phyloP scores from a whole-genome alignment of 2,797 vertebrate genomes.

The Pseudotriccus pelzelni region DNA sequence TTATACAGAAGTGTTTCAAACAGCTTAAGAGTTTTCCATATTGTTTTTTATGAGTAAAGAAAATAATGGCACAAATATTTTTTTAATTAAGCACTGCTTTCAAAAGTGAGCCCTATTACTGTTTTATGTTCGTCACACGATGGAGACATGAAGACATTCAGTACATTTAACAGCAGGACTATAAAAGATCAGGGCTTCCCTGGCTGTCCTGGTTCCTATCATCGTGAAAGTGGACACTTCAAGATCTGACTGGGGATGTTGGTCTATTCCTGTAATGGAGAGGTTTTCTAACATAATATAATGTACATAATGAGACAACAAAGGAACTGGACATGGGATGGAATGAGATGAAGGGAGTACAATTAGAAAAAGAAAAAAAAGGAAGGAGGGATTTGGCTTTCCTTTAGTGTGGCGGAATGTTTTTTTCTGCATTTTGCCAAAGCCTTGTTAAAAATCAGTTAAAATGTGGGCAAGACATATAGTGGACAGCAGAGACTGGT shows the following conservation, averaged over 20 bases:
- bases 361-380: background rate
- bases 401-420: background rate
- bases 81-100: slow-evolving; percentile 61
- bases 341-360: background rate
- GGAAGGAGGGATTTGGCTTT: background rate
- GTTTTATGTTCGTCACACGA: slow-evolving; percentile 47
- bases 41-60: slow-evolving; percentile 30
- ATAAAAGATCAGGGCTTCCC: slow-evolving; percentile 11
- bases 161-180: slow-evolving; percentile 21
- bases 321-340: background rate
- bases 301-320: background rate
- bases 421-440: background rate
- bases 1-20: slow-evolving; percentile 3
- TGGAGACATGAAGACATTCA: slow-evolving; percentile 19
- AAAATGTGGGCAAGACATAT: background rate
- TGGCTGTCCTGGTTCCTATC: slow-evolving; percentile 41
- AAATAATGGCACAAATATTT: slow-evolving; percentile 32
- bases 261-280: background rate
- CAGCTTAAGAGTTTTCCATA: background rate
- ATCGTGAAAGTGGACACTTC: slow-evolving; percentile 10
- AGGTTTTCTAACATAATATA: background rate
- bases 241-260: background rate
- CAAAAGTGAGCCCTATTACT: slow-evolving; percentile 13
- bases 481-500: background rate
- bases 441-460: background rate